Evolutionary conservation across 2,888 invertebrate genomes (phyloP).

Genomic region (Leptinotarsa haldemani): DNA sequence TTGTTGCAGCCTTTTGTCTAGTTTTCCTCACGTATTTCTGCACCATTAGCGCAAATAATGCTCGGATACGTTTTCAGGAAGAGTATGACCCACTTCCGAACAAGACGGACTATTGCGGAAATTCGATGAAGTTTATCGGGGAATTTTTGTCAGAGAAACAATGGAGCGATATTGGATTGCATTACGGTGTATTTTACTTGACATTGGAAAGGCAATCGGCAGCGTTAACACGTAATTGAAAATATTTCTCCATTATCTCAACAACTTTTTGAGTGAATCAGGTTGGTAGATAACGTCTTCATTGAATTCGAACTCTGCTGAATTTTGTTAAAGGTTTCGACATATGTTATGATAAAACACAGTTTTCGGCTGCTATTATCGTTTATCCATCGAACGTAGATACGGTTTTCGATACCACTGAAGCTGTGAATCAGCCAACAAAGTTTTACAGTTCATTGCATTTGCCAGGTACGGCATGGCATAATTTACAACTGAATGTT

Average conservation of each 20-base stretch:
- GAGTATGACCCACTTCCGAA: slow-evolving; percentile 29
- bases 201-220: background rate
- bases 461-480: no score
- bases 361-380: no score
- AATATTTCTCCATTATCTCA: background rate
- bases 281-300: background rate
- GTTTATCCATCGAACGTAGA: no score
- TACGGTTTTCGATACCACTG: no score
- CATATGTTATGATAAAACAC: no score
- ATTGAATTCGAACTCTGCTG: background rate
- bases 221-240: background rate
- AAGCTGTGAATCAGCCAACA: no score
- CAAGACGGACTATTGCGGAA: slow-evolving; percentile 15
- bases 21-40: slow-evolving; percentile 26
- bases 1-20: slow-evolving; percentile 37
- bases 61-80: slow-evolving; percentile 26
- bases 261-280: background rate
- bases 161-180: background rate
- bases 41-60: slow-evolving; percentile 35
- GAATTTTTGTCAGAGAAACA: background rate
- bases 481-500: no score
- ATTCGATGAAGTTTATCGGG: slow-evolving; percentile 9
- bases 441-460: no score
- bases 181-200: background rate
- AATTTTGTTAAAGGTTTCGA: no score